Conservation (phyloP, 2,797 vertebrate genomes). For the Muraenolepis orangiensis region DNA sequence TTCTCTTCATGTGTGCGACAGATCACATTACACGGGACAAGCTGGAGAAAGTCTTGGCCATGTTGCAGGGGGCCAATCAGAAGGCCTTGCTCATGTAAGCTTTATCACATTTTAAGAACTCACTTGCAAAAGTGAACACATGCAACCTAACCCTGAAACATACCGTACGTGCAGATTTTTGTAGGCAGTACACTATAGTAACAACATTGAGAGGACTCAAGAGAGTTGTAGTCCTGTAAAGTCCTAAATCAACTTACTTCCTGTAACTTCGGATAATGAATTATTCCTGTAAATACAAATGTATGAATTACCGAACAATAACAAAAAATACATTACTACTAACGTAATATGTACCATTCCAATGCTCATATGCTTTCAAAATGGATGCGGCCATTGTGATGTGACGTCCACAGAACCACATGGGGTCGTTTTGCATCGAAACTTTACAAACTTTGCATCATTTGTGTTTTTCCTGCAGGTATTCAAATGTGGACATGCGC, state of each 20-base stretch:
- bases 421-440: not conserved
- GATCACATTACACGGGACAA: slow-evolving; percentile 89
- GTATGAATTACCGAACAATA: not conserved
- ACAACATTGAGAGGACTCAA: too few species aligned
- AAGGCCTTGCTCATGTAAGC: slow-evolving; percentile 86
- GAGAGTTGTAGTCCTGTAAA: too few species aligned
- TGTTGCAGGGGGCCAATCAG: slow-evolving; percentile 90
- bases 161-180: too few species aligned
- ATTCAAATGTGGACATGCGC: slow-evolving; percentile 83
- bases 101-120: not conserved
- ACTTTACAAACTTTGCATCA: not conserved
- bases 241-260: too few species aligned
- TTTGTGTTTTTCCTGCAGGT: slow-evolving; percentile 59
- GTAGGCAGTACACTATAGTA: too few species aligned
- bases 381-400: too few species aligned
- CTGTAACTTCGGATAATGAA: too few species aligned
- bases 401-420: not conserved
- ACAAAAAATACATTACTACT: too few species aligned
- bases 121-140: not conserved
- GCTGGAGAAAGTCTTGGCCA: slow-evolving; percentile 82
- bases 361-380: too few species aligned
- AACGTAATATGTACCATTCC: too few species aligned
- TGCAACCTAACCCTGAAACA: not conserved
- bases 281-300: too few species aligned
- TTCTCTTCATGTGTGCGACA: slow-evolving; percentile 45